Evolutionary conservation across 2,888 invertebrate species (phyloP), one percentile per base, ranked within the genome.

Genomic region (Pseudococcus longispinus): DNA sequence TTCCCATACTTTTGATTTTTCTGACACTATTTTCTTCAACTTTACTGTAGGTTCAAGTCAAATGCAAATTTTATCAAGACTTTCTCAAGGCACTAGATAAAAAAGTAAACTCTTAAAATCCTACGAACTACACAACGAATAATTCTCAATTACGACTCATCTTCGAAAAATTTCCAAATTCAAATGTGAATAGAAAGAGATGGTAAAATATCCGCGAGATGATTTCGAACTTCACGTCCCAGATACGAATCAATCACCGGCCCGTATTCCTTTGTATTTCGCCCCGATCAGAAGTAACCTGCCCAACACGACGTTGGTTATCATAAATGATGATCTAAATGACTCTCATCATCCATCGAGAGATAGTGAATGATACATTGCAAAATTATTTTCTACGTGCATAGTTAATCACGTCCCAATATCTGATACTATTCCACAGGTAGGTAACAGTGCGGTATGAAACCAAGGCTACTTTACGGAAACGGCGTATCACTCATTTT

Each of bases 381-480:
- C 60, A 60, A 60, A 60, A 60, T 60, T 20, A 60, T 60, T 60
- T 60, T 60, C 60, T 60, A 60, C 60, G 60, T 23, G 23, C 60
- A 23, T 60, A 23, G 20, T 60, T 60, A 23, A 60, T 60, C 60
- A 60, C 60, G 60, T 60, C 60, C 60, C 23, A 60, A 23, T 60
- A 60, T 60, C 23, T n/a, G 51, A 60, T 60, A 60, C 20, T 60
- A 60, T 23, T 60, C 23, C 51, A n/a, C n/a, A n/a, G 9, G n/a
- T 51, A 46, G 2, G 15, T n/a, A 9, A 23, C 23, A 15, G 8
- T 60, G 60, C 20, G 23, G 51, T 51, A n/a, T 11, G 60, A 60
- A 29, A 20, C 70, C 70, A 70, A 70, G 70, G 70, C 70, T 70
- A 70, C 70, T 70, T 70, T 70, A 70, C 70, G 70, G 70, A 70